Conservation (phyloP, 2,888 invertebrate genomes). For the Oscheius sp. region DNA sequence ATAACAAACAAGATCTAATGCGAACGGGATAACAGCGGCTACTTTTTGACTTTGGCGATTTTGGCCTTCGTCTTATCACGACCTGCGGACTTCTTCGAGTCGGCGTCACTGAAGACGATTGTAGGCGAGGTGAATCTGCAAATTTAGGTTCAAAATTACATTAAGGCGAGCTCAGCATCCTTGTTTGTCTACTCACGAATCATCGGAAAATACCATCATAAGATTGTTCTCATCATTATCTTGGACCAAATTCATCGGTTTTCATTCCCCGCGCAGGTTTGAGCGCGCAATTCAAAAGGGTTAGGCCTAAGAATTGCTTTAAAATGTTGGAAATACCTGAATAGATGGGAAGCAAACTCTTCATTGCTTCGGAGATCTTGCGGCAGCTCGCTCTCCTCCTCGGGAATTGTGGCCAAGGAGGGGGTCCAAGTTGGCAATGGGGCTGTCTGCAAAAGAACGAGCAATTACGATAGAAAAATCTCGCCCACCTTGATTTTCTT, state of each 20-base stretch:
- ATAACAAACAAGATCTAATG: too few species aligned
- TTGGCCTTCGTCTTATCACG: conserved; percentile 70
- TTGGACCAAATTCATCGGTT: too few species aligned
- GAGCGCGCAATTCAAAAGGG: too few species aligned
- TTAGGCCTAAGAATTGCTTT: too few species aligned
- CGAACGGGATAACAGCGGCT: too few species aligned
- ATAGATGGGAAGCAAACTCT: conserved; percentile 35
- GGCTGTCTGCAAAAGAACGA: conserved; percentile 1
- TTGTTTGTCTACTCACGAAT: too few species aligned
- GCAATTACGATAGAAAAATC: background rate
- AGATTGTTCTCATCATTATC: too few species aligned
- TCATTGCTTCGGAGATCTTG: conserved; percentile 36
- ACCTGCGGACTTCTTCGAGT: conserved; percentile 63
- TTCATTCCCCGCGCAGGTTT: too few species aligned
- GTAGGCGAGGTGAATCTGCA: conserved; percentile 66
- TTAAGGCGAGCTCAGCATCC: too few species aligned
- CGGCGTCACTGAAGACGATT: conserved; percentile 65
- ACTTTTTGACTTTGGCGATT: conserved; percentile 72
- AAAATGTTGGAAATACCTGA: background rate
- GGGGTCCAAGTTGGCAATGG: conserved; percentile 67
- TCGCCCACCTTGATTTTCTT: conserved; percentile 54
- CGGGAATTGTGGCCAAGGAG: conserved; percentile 54
- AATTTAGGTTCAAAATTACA: conserved; percentile 8
- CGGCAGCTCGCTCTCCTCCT: conserved; percentile 42
- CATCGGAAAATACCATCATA: too few species aligned